Evolutionary conservation across 1,140 invertebrate genomes (phyloP).

Genomic region (Anagrus nilaparvatae): DNA sequence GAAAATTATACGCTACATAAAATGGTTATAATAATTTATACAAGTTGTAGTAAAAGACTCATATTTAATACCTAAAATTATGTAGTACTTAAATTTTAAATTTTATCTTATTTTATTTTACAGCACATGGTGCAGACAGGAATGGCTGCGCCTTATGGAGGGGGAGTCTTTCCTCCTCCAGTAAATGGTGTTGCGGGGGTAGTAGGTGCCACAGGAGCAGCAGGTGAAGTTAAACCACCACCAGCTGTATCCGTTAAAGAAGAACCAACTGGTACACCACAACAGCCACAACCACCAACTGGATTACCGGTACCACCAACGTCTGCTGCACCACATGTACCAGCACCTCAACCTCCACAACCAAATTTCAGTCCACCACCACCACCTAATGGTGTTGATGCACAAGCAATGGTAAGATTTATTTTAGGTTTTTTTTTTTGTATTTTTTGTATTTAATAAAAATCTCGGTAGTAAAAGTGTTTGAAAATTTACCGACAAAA

Average conservation of each 20-base stretch:
- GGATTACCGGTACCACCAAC: conserved; percentile 31
- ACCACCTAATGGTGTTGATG: conserved; percentile 39
- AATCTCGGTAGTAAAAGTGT: neutral
- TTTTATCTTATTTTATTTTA: conserved; percentile 43
- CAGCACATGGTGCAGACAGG: conserved; percentile 94
- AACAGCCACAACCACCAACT: conserved; percentile 29
- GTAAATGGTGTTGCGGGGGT: conserved; percentile 58
- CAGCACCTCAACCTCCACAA: conserved; percentile 30
- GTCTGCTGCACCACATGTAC: conserved; percentile 28
- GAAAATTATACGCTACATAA: too few species aligned
- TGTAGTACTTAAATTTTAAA: too few species aligned
- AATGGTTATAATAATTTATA: too few species aligned
- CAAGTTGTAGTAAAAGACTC: too few species aligned
- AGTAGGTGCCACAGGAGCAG: conserved; percentile 39
- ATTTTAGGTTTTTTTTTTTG: conserved; percentile 1
- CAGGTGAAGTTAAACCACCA: conserved; percentile 36
- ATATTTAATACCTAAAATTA: too few species aligned
- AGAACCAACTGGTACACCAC: conserved; percentile 29
- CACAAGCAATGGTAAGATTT: conserved; percentile 36
- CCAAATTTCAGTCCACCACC: conserved; percentile 39
- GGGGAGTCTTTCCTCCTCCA: conserved; percentile 63
- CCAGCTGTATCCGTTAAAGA: conserved; percentile 33
- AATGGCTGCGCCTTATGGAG: conserved; percentile 75
- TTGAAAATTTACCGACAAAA: neutral
- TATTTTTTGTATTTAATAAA: neutral